Evolutionary conservation across 2,113 vertebrate species (phyloP).

Genomic region (Chiloscyllium plagiosum): DNA sequence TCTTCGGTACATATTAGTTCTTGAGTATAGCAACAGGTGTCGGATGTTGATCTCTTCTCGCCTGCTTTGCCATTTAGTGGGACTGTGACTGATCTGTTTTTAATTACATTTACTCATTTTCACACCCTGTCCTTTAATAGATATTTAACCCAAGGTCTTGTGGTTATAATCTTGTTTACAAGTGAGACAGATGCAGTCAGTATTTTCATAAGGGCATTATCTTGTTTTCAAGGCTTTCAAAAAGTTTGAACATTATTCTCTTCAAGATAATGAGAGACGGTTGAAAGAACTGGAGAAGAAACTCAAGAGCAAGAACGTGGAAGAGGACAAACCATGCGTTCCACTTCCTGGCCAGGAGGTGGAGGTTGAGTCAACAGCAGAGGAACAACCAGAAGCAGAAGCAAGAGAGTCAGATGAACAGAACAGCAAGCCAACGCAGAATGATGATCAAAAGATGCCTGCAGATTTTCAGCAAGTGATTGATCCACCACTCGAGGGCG

Average conservation of each 20-base stretch:
- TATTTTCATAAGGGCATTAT: slow-evolving; percentile 21
- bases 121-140: too few species aligned
- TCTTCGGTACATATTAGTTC: not conserved
- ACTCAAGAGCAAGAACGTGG: slow-evolving; percentile 52
- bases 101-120: not conserved
- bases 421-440: not conserved
- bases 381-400: slow-evolving; percentile 4
- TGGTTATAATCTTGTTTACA: not conserved
- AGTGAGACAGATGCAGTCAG: not conserved
- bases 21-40: not conserved
- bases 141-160: too few species aligned
- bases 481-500: not conserved
- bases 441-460: not conserved
- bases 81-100: not conserved
- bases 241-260: slow-evolving; percentile 66
- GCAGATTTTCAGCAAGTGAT: not conserved
- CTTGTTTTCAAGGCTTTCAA: slow-evolving; percentile 61
- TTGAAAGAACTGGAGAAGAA: slow-evolving; percentile 55
- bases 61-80: not conserved
- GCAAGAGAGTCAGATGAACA: not conserved
- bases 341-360: slow-evolving; percentile 57
- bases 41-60: not conserved
- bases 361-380: slow-evolving; percentile 48
- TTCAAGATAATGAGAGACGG: slow-evolving; percentile 66
- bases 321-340: slow-evolving; percentile 47